phyloP scores from a whole-genome alignment of 2,797 vertebrate genomes.

The Heteromormyrus szaboi region DNA sequence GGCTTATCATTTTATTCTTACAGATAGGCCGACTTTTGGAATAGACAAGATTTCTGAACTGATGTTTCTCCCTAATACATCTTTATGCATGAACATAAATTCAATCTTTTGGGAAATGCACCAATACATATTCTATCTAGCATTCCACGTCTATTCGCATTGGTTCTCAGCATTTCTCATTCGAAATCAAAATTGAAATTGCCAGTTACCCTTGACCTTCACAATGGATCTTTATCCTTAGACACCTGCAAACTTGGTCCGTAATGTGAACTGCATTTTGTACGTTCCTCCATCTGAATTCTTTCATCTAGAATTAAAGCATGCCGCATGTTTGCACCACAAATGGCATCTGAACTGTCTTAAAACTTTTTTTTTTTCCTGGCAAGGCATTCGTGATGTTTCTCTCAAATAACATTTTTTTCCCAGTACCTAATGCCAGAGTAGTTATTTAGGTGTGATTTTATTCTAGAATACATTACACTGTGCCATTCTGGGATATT shows the following conservation, averaged over 20 bases:
- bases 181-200: background rate
- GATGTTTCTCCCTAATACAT: conserved; percentile 8
- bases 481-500: background rate
- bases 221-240: background rate
- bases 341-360: background rate
- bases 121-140: background rate
- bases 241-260: background rate
- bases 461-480: background rate
- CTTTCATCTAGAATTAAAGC: background rate
- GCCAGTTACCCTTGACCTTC: conserved; percentile 9
- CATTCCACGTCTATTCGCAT: background rate
- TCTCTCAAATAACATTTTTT: background rate
- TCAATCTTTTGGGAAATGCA: conserved; percentile 1
- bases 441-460: background rate
- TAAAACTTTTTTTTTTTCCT: background rate
- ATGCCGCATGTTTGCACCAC: background rate
- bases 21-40: background rate
- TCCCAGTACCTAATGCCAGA: background rate
- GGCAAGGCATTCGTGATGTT: background rate
- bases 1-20: background rate
- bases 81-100: conserved; percentile 5
- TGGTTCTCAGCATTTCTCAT: background rate
- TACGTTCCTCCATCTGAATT: background rate
- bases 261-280: background rate
- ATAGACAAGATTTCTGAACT: background rate